These are phyloP conservation scores for Saturnia pavonia DNA, from an alignment of 2,888 invertebrate species.

Conservation along the genomic window DNA sequence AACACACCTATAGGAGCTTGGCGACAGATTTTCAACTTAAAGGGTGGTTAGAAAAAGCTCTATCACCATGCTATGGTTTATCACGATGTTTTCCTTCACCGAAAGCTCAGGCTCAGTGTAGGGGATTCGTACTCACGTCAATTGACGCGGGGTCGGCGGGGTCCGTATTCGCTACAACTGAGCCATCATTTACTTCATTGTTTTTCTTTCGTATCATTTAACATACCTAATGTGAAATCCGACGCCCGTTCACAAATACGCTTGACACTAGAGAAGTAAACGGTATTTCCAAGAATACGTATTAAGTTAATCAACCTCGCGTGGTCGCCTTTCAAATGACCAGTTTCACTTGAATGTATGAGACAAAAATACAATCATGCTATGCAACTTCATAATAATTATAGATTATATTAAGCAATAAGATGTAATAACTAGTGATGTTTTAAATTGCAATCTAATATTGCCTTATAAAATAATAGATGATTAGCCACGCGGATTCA, in stretches of 20 bases:
- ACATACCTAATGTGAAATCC: conserved; percentile 13
- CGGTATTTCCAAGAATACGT: conserved; percentile 15
- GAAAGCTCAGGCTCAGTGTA: too few relatives aligned
- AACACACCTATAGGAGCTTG: too few relatives aligned
- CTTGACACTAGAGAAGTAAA: conserved; percentile 13
- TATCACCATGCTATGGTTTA: too few relatives aligned
- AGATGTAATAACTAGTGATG: neutral
- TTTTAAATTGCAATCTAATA: conserved; percentile 2
- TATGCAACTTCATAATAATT: conserved; percentile 10
- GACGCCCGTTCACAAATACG: neutral
- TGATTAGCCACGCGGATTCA: too few relatives aligned
- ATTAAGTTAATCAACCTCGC: conserved; percentile 11
- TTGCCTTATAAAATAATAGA: neutral
- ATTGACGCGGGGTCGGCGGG: too few relatives aligned
- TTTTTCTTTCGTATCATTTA: neutral
- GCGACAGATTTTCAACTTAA: too few relatives aligned
- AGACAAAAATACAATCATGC: conserved; percentile 12
- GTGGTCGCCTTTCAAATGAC: conserved; percentile 15
- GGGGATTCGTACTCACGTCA: too few relatives aligned
- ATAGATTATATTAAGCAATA: conserved; percentile 10
- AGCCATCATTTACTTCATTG: too few relatives aligned
- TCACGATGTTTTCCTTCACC: too few relatives aligned
- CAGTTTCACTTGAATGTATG: conserved; percentile 18
- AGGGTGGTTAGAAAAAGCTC: too few relatives aligned
- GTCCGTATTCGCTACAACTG: too few relatives aligned